Evolutionary conservation across 2,888 invertebrate genomes (phyloP).

Genomic region (Pheosia tremula): DNA sequence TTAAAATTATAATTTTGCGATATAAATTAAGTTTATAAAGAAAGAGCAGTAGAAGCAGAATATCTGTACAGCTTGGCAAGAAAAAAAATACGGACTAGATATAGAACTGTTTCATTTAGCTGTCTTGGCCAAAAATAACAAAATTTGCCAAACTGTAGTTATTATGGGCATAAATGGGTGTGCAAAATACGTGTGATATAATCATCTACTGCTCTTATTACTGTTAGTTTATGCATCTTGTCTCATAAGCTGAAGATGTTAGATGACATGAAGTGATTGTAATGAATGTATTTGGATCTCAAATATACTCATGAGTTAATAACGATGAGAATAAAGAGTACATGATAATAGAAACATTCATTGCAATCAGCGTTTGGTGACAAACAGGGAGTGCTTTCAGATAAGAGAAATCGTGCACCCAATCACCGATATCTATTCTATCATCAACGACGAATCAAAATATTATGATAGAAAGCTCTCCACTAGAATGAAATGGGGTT

Average conservation of each 20-base stretch:
- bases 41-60: constrained; percentile 68
- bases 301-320: constrained; percentile 42
- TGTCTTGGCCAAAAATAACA: constrained; percentile 1
- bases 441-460: constrained; percentile 37
- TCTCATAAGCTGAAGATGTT: constrained; percentile 75
- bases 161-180: constrained; percentile 23
- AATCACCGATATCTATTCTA: constrained; percentile 67
- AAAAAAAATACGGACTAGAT: neutral
- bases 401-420: constrained; percentile 77
- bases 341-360: constrained; percentile 52
- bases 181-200: constrained; percentile 36
- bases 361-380: constrained; percentile 70
- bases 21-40: constrained; percentile 18
- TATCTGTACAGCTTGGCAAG: constrained; percentile 21
- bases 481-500: constrained; percentile 80
- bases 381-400: constrained; percentile 77
- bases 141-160: constrained; percentile 4
- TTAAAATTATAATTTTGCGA: constrained; percentile 43
- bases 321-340: constrained; percentile 19
- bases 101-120: neutral
- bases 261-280: constrained; percentile 75
- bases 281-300: constrained; percentile 62
- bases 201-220: constrained; percentile 66
- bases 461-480: constrained; percentile 72
- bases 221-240: constrained; percentile 77